Conservation (phyloP, 2,888 invertebrate genomes). For the Xestia sexstrigata region DNA sequence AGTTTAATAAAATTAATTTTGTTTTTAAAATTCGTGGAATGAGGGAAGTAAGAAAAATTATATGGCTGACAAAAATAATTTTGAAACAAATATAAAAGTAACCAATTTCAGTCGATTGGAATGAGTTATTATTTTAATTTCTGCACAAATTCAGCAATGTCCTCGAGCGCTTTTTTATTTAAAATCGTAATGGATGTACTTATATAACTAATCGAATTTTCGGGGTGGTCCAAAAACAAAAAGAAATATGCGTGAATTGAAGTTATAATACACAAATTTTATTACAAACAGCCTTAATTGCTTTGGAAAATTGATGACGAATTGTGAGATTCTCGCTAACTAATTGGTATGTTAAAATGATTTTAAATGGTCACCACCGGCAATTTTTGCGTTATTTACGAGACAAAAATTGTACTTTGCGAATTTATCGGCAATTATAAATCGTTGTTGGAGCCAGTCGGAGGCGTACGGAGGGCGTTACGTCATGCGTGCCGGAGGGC, state of each 20-base stretch:
- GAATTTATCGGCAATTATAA: constrained; percentile 67
- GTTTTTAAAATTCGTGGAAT: neutral
- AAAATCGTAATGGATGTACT: constrained; percentile 9
- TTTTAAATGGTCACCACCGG: constrained; percentile 63
- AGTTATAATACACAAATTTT: constrained; percentile 56
- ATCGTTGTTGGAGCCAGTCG: constrained; percentile 53
- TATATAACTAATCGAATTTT: constrained; percentile 27
- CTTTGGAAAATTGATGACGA: constrained; percentile 64
- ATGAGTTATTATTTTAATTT: constrained; percentile 13
- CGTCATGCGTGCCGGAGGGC: constrained; percentile 58
- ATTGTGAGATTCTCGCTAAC: constrained; percentile 59
- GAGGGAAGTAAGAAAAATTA: neutral
- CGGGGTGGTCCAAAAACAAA: constrained; percentile 40
- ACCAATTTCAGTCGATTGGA: neutral
- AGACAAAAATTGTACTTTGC: constrained; percentile 66
- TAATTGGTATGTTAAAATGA: constrained; percentile 70
- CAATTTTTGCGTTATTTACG: constrained; percentile 69
- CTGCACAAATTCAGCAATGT: constrained; percentile 16
- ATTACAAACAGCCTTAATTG: constrained; percentile 61
- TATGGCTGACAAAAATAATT: neutral
- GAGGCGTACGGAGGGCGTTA: constrained; percentile 54
- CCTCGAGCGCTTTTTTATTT: constrained; percentile 7
- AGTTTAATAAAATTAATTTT: constrained; percentile 17
- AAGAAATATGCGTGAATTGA: constrained; percentile 41
- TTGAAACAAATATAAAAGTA: neutral